These are phyloP conservation scores for human DNA, from an alignment of 2,113 vertebrate genomes.

Conservation along the genomic window GRCh38 chr4:95985001-95985500, in stretches of 20 bases:
- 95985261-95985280: neutral
- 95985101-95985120: neutral
- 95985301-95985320: neutral
- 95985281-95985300: neutral
- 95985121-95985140: neutral
- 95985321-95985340: neutral
- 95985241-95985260: neutral
- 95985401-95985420: neutral
- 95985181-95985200: neutral
- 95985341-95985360: neutral
- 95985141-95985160: neutral
- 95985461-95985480: neutral
- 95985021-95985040: neutral
- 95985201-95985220: neutral
- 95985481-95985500: neutral
- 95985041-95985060: neutral
- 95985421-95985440: neutral
- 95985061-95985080: neutral
- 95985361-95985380: neutral
- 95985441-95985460: neutral
- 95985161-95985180: neutral
- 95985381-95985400: conserved; percentile 23
- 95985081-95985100: neutral
- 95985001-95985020: neutral
- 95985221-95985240: neutral